These are phyloP conservation scores for Aromia moschata DNA, from an alignment of 2,888 invertebrate genomes.

Conservation along the genomic window DNA sequence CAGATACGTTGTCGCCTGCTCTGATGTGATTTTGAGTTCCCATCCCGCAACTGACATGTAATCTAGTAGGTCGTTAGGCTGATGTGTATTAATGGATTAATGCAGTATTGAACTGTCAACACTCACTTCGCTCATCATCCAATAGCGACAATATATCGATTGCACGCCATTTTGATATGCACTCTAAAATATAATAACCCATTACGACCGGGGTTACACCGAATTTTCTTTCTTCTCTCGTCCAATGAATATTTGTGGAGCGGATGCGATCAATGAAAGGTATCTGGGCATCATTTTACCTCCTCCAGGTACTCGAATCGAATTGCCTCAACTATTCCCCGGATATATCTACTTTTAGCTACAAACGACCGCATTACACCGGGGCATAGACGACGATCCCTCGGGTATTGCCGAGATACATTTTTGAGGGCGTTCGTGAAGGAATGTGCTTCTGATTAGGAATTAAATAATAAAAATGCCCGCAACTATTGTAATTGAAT, in stretches of 20 bases:
- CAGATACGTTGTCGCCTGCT: constrained; percentile 50
- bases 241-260: constrained; percentile 15
- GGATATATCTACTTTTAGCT: too few relatives aligned
- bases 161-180: constrained; percentile 54
- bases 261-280: constrained; percentile 8
- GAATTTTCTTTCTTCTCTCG: constrained; percentile 12
- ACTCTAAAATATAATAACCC: constrained; percentile 48
- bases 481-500: background rate
- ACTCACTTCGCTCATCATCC: constrained; percentile 58
- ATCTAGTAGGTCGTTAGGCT: constrained; percentile 58
- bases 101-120: constrained; percentile 63
- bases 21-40: constrained; percentile 52
- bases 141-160: constrained; percentile 58
- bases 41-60: constrained; percentile 54
- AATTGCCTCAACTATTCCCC: too few relatives aligned
- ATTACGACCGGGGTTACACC: constrained; percentile 37
- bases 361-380: too few relatives aligned
- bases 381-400: too few relatives aligned
- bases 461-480: too few relatives aligned
- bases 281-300: background rate
- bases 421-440: too few relatives aligned
- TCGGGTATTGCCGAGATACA: too few relatives aligned
- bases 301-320: too few relatives aligned
- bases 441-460: too few relatives aligned
- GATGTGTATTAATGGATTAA: constrained; percentile 64